These are phyloP conservation scores for Cryptotermes secundus DNA, from an alignment of 1,140 invertebrate species.

Conservation along the genomic window DNA sequence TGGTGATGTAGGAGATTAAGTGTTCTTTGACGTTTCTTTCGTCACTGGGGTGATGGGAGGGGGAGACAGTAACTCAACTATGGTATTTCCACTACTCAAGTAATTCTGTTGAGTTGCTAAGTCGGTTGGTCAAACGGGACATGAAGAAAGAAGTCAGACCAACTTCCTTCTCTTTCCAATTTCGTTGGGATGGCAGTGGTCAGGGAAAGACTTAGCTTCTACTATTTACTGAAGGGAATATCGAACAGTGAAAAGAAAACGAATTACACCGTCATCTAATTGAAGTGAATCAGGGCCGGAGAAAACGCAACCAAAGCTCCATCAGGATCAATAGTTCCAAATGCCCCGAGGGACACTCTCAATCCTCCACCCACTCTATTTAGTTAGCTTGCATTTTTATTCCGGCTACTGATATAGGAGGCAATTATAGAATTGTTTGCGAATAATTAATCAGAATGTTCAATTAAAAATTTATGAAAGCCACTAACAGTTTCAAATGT, in stretches of 20 bases:
- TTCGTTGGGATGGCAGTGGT: not conserved
- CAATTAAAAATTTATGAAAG: no score
- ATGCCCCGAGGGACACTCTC: no score
- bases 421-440: no score
- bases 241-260: not conserved
- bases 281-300: not conserved
- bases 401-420: no score
- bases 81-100: not conserved
- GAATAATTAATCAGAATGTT: no score
- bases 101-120: constrained; percentile 17
- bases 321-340: not conserved
- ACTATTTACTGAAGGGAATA: not conserved
- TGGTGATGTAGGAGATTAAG: constrained; percentile 12
- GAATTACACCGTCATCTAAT: not conserved
- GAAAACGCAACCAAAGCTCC: not conserved
- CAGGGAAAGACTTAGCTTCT: not conserved
- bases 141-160: not conserved
- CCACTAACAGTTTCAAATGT: no score
- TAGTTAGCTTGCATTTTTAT: no score
- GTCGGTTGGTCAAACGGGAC: not conserved
- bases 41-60: not conserved
- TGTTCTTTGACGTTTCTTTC: constrained; percentile 10
- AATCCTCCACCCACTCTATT: no score
- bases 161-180: not conserved
- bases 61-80: not conserved